Base-by-base conservation (phyloP, 2,888 invertebrate species). In the Parthenolecanium corni region DNA sequence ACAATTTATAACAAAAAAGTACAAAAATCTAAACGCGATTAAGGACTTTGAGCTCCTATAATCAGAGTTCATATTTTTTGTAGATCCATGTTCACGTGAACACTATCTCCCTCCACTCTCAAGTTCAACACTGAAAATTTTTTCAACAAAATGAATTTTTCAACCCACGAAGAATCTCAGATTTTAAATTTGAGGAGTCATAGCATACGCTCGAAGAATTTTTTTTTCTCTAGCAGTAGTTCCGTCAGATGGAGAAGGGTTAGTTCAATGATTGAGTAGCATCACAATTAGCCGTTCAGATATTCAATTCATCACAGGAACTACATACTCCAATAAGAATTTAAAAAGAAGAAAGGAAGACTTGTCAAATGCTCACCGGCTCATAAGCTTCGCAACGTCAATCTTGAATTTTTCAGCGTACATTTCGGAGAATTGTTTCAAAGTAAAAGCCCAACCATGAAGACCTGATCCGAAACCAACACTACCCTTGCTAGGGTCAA, bases 401-500 rank as follows among this genome's bases (percentile, higher is more conserved):
- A 96, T 92, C 79, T 95, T 94, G 83, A 99, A 99, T 78, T 97
- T 98, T 74, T 90, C 90, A 36, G 95, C 88, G 74, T 99, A 99
- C 89, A 98, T 93, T 77, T 97, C 96, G 52, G 97, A 80, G 79
- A 99, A 98, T 80, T 99, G 97, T 79, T 98, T 99, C 69, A 99
- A 82, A 67, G 98, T 98, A 77, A 98, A 99, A 56, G 97, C 98
- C 98, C 98, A 99, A 68, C 98, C 97, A 76, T 99, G 98, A 67
- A 99, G 89, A 71, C 98, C 98, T 24, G 97, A 96, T 66, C 98
- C 98, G 76, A 99, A 99, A 73, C 98, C 98, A 67, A 99, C 98
- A 66, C 95, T 97, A 70, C 98, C 98, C 78, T 89, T 91, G 77
- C 92, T 89, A 69, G 98, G 97, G 76, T 96, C 95, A 70, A 89